These are phyloP conservation scores for Hirundichthys speculiger DNA, from an alignment of 2,113 vertebrate species.

Conservation along the genomic window DNA sequence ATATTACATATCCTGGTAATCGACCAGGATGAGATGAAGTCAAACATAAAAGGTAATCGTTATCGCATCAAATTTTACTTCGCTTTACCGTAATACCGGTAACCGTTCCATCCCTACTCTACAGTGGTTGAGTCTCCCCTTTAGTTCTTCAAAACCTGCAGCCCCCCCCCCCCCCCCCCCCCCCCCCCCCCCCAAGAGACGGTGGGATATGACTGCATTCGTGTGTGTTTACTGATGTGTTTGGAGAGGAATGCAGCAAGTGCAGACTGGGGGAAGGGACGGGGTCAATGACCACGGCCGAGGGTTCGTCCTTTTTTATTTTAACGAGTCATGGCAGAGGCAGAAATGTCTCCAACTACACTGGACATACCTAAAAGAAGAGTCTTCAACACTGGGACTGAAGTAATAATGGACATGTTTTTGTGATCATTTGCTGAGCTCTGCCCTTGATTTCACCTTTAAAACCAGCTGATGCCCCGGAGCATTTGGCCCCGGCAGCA, in stretches of 20 bases:
- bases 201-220: not conserved
- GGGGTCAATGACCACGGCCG: not conserved
- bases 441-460: not conserved
- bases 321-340: too few relatives aligned
- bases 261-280: not conserved
- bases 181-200: too few relatives aligned
- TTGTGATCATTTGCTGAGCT: not conserved
- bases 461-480: not conserved
- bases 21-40: too few relatives aligned
- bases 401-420: fast-evolving
- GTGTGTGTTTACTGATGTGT: slow-evolving; percentile 2
- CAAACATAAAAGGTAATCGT: too few relatives aligned
- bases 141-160: too few relatives aligned
- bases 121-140: too few relatives aligned
- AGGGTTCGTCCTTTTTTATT: not conserved
- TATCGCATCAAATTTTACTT: too few relatives aligned
- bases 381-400: not conserved
- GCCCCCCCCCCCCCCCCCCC: too few relatives aligned
- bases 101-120: too few relatives aligned
- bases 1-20: too few relatives aligned
- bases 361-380: not conserved
- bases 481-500: not conserved
- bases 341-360: not conserved
- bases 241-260: slow-evolving; percentile 34
- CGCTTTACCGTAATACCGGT: too few relatives aligned